Base-by-base conservation (phyloP, 2,797 vertebrate genomes). In the Sarcophilus harrisii region DNA sequence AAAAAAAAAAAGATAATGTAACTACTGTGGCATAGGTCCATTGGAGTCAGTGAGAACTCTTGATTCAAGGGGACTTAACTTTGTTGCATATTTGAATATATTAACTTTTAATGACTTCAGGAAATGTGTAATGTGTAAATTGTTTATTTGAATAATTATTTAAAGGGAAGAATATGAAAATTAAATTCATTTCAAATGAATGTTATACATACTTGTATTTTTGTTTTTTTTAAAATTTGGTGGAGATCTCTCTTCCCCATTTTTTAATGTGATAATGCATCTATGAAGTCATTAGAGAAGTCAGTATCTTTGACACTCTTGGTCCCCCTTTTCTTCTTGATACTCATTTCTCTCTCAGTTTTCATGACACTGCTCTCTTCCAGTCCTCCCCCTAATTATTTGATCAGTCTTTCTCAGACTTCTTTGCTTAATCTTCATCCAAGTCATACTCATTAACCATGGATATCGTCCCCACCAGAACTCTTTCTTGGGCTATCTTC, bases 81-180 rank as follows among this genome's bases (percentile, higher is more conserved):
- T 59, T 94, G 18, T 21, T n/a, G 52, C 14, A 38, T n/a, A 91
- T 96, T 91, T 97, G 95, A 60, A 95, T 60, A 1, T 32, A 92
- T n/a, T 0, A 55, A 0, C 92, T 4, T 10, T 95, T 92, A 28
- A 87, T 81, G n/a, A 92, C 89, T 90, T 45, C 1, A 95, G 32
- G 59, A 90, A 91, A 38, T 45, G 29, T 92, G 89, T 57, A 62
- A 55, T 55, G 52, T 54, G 13, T 66, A n/a, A 12, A 90, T 91
- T 93, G 3, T 95, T 49, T 60, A 3, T 90, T 94, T 92, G 60
- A 94, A 29, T 92, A 92, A 62, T 6, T 58, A 93, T n/a, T n/a
- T 92, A 38, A 57, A 94, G 93, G 49, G 49, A 57, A 94, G 60
- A 92, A 21, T 52, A 27, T 55, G 16, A 38, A 58, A 91, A 62